Evolutionary conservation across 1,140 invertebrate species (phyloP).

Genomic region (Mylabris phalerata): DNA sequence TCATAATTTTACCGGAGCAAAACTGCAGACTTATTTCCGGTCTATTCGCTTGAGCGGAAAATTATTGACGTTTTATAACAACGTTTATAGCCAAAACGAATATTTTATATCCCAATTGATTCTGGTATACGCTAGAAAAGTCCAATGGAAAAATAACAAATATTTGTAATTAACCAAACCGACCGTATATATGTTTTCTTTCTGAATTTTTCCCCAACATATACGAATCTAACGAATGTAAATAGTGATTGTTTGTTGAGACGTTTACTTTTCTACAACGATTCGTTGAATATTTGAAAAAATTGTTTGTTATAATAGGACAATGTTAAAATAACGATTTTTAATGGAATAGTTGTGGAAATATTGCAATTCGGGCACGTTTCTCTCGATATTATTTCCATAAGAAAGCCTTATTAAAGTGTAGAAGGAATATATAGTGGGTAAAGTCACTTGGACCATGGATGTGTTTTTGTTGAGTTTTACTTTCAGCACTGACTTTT

Average conservation of each 20-base stretch:
- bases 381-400: background rate
- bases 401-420: conserved; percentile 14
- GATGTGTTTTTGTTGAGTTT: conserved; percentile 7
- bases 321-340: no score
- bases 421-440: conserved; percentile 10
- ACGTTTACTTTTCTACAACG: background rate
- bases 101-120: conserved; percentile 17
- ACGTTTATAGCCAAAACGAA: conserved; percentile 10
- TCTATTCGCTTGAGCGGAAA: conserved; percentile 14
- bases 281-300: no score
- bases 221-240: conserved; percentile 18
- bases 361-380: background rate
- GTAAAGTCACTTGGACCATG: conserved; percentile 2
- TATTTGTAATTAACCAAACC: no score
- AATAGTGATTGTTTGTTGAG: conserved; percentile 21
- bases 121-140: background rate
- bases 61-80: conserved; percentile 17
- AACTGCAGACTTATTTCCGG: conserved; percentile 2
- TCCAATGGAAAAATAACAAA: background rate
- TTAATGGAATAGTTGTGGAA: background rate
- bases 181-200: background rate
- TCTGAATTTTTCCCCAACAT: conserved; percentile 13
- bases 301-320: no score
- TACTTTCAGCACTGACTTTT: conserved; percentile 13
- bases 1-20: conserved; percentile 13